Base-by-base conservation (phyloP, 2,113 vertebrate species). In the Brachypodius melanocephalos region DNA sequence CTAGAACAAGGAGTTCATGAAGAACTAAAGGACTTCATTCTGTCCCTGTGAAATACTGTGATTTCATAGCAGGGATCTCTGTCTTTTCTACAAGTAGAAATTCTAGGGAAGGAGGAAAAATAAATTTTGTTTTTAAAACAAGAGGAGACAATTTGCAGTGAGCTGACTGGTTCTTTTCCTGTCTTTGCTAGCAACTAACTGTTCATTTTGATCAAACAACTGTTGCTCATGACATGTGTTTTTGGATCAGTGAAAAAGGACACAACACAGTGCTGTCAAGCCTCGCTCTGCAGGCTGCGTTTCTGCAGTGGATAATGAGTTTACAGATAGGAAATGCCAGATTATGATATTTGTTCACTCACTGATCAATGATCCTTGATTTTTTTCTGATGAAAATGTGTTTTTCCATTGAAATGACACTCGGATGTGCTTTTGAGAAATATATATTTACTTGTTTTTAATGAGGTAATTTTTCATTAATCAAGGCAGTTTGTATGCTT, bases 241-340 rank as follows among this genome's bases (percentile, higher is more conserved):
- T 90, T 68, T 87, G 80, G 31, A 74, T 46, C 65, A 67, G 26
- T 91, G 69, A 52, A 48, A 82, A 65, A 40, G 48, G 82, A 68
- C 31, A 24, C 14, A 54, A n/a, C 16, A 28, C 25, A 43, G 9
- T 34, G 52, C 58, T 81, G 43, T 55, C 61, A 67, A 32, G 43
- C 29, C 63, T 51, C 40, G 66, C 18, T 68, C 31, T 65, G 59
- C 55, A 66, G 51, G 29, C 42, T 79, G 31, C 78, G 34, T 69
- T 86, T 86, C 51, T 84, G 59, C 55, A 73, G 40, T n/a, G 67
- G 10, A 8, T 45, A 54, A 31, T 69, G 54, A 40, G 12, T 80
- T 80, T 88, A 65, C 28, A 3, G 10, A 5, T 40, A 68, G 12
- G 36, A n/a, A 67, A 52, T 43, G 52, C n/a, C 52, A 52, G 20